These are phyloP conservation scores for Phasia obesa DNA, from an alignment of 2,888 invertebrate genomes.

Conservation along the genomic window DNA sequence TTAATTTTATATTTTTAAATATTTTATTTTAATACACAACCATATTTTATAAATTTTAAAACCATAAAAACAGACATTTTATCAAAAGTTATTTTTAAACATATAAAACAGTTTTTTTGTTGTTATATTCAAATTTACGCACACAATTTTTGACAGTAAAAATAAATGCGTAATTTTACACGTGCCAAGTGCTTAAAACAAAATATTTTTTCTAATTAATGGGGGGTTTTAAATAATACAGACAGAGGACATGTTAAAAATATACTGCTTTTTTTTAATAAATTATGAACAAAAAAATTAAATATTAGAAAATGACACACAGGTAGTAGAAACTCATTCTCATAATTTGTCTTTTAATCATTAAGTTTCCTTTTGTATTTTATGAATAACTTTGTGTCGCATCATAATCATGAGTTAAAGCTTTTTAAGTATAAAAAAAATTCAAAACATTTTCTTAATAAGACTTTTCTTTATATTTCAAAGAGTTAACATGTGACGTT, in stretches of 20 bases:
- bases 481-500: conserved; percentile 10
- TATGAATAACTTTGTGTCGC: conserved; percentile 8
- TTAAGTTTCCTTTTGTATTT: conserved; percentile 1
- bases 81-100: too few species aligned
- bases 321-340: too few species aligned
- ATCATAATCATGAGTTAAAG: conserved; percentile 1
- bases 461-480: background rate
- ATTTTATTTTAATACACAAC: too few species aligned
- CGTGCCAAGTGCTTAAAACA: conserved; percentile 31
- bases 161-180: conserved; percentile 25
- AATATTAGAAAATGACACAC: background rate
- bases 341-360: conserved; percentile 39
- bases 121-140: too few species aligned
- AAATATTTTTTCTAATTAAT: conserved; percentile 6
- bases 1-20: too few species aligned
- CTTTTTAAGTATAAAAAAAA: conserved; percentile 18
- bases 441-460: background rate
- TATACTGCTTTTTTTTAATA: background rate
- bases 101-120: too few species aligned
- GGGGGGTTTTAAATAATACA: background rate
- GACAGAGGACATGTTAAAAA: conserved; percentile 4
- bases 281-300: too few species aligned
- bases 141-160: conserved; percentile 19
- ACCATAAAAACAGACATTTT: too few species aligned
- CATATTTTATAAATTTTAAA: too few species aligned